Evolutionary conservation across 2,113 vertebrate genomes (phyloP), one percentile per base, ranked within the genome.

Genomic region (Ciconia boyciana): DNA sequence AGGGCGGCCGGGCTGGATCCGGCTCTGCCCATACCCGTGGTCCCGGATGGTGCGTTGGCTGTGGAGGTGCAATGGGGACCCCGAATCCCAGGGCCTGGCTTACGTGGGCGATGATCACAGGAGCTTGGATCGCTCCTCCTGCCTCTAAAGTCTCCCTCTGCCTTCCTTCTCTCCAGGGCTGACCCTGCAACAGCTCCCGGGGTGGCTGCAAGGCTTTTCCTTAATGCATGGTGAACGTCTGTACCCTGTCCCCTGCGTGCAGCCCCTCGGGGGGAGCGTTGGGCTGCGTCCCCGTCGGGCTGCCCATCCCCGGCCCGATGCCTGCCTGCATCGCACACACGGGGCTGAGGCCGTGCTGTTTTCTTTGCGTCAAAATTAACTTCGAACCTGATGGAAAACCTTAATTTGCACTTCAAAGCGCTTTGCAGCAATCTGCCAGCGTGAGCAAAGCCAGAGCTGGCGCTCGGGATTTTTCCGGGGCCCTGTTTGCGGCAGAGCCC

Each of bases 331-430:
- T 11, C 25, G 4, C n/a, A 1, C 22, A 1, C 26, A 0, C 6
- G 1, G 51, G 52, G 71, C 19, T 7, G 70, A 28, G 39, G 80
- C 54, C 3, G 5, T 7, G 49, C 62, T 36, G 51, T 29, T 90
- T 48, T 16, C 61, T 52, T 46, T 16, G 24, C 39, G 12, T 51
- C 93, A 57, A 9, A 74, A 92, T 92, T 48, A 24, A 76, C 61
- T 89, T 16, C 58, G 28, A 61, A 87, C 87, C 91, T 44, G 88
- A 48, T 65, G 69, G 85, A 34, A 87, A 80, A 62, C 68, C 90
- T 90, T 76, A 58, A 90, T 97, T 96, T 97, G 93, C 93, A 95
- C 92, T 95, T 97, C 95, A 96, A 95, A 96, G 94, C 8, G 19
- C 81, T 84, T 21, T 9, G 74, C 93, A 61, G 93, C 87, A 74